Percentiles rank a stretch among this genome's conserved stretches.
Conservation (phyloP, 1,140 invertebrate genomes). For the Mya arenaria region DNA sequence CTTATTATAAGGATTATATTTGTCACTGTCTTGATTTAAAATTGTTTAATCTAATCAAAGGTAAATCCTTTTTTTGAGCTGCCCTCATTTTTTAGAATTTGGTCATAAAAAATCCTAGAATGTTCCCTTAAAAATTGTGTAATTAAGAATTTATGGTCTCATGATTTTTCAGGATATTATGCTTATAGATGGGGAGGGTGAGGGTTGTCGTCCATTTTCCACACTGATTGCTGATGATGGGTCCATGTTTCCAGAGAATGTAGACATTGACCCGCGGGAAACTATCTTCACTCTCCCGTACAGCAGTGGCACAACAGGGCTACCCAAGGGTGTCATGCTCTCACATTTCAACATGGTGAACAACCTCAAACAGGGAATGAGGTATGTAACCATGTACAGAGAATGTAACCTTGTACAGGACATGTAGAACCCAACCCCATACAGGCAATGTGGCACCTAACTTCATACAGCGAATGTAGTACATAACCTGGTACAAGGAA, state of each 20-base stretch:
- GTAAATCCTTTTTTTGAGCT: too few species aligned
- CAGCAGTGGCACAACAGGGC: constrained; percentile 77
- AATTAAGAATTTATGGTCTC: background rate
- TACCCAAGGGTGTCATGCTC: constrained; percentile 77
- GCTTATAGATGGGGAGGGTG: constrained; percentile 65
- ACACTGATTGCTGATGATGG: constrained; percentile 72
- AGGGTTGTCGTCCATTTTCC: constrained; percentile 67
- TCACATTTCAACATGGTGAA: constrained; percentile 71
- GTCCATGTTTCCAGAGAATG: constrained; percentile 65
- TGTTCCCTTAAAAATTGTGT: too few species aligned
- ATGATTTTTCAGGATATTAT: constrained; percentile 71
- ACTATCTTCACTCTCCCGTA: constrained; percentile 71
- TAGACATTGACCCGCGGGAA: constrained; percentile 60
- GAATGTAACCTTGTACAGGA: too few species aligned
- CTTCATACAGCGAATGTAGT: too few species aligned
- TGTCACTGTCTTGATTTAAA: too few species aligned
- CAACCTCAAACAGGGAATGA: constrained; percentile 60
- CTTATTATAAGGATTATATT: too few species aligned
- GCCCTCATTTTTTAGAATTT: too few species aligned
- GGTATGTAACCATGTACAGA: background rate
- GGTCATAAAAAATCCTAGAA: too few species aligned
- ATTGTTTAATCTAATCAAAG: too few species aligned
- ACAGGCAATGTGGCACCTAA: too few species aligned
- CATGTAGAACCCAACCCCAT: too few species aligned
- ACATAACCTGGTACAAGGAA: too few species aligned